Evolutionary conservation across 2,888 invertebrate species (phyloP).

Genomic region (Drosophila stalkeri): DNA sequence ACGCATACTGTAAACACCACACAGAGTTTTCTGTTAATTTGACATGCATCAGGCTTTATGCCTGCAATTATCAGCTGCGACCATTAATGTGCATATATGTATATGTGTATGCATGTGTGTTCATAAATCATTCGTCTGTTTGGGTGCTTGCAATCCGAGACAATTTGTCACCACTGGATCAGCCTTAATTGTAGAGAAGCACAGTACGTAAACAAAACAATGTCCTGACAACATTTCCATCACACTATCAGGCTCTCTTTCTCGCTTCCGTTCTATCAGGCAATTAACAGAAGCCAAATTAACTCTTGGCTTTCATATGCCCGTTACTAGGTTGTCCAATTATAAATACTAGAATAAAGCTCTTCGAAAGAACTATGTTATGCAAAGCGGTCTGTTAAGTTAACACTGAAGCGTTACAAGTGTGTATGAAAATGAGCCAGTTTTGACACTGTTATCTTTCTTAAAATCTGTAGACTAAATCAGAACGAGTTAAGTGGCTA

Average conservation of each 20-base stretch:
- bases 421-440: too few relatives aligned
- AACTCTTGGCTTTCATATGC: conserved; percentile 38
- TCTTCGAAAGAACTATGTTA: too few relatives aligned
- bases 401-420: too few relatives aligned
- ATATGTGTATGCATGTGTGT: background rate
- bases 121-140: background rate
- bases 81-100: background rate
- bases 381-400: too few relatives aligned
- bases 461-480: too few relatives aligned
- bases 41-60: conserved; percentile 2
- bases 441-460: too few relatives aligned
- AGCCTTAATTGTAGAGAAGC: conserved; percentile 58
- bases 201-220: conserved; percentile 13
- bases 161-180: conserved; percentile 43
- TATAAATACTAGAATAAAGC: background rate
- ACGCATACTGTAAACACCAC: background rate
- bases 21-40: background rate
- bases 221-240: conserved; percentile 6
- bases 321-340: background rate
- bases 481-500: too few relatives aligned
- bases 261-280: conserved; percentile 7
- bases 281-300: conserved; percentile 39
- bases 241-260: conserved; percentile 8
- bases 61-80: conserved; percentile 50
- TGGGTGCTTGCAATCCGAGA: conserved; percentile 14